Base-by-base conservation (phyloP, 2,888 invertebrate genomes). In the Nomada goodeniana region DNA sequence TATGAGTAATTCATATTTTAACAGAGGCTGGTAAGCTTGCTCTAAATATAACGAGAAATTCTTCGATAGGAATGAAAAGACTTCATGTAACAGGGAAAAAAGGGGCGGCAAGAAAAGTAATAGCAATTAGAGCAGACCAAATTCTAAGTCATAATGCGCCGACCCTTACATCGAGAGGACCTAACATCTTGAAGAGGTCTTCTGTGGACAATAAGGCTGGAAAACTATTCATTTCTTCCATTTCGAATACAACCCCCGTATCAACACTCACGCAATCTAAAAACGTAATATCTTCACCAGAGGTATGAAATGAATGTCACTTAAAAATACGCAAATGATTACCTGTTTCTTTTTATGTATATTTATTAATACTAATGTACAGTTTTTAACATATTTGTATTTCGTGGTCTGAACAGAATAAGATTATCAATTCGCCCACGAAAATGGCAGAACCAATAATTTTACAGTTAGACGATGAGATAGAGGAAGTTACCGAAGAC, bases 21-120 rank as follows among this genome's bases (percentile, higher is more conserved):
- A 2, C 93, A 95, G 97, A 97, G 90, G 97, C 97, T 5, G 97
- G 97, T 15, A 97, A 97, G 90, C 94, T 97, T 90, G 96, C 97
- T 87, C 93, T 97, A 87, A 96, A 97, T 90, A 93, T 94, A 11
- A 94, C 95, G 2, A 95, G 94, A 90, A 85, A 92, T 89, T 90
- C 92, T 82, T 89, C 91, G 23, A 87, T 93, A 68, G 90, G 92
- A 64, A 89, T 92, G 74, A 94, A 94, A 90, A 90, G 92, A 61
- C 80, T 93, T 50, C 93, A 94, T 78, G 90, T 94, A 15, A 89
- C 90, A 68, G 83, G 91, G 15, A 91, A 92, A 29, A 93, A 93
- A 82, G 89, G 91, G 23, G 84, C 91, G 67, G 91, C 94, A 29
- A 94, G 94, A 42, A 95, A 95, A 92, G 94, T 95, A n/a, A 94